Percentiles rank a stretch among this genome's conserved stretches.
Evolutionary conservation across 2,888 invertebrate genomes (phyloP).

Genomic region (Fragum whitleyi): DNA sequence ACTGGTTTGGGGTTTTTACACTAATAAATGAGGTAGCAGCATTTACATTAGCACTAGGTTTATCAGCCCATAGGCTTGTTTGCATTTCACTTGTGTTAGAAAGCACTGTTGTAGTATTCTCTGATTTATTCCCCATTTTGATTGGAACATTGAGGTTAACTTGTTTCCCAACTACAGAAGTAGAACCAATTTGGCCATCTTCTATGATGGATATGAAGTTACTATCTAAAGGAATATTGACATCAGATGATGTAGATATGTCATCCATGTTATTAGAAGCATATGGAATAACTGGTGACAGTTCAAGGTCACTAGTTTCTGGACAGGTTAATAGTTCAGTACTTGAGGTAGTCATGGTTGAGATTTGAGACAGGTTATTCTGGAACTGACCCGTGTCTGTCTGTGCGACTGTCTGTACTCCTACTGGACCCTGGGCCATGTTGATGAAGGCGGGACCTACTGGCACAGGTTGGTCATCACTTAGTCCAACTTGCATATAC

Average conservation of each 20-base stretch:
- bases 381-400: not conserved
- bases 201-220: not conserved
- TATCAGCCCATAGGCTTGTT: not conserved
- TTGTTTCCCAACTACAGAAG: not conserved
- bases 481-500: not conserved
- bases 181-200: not conserved
- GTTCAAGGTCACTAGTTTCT: conserved; percentile 16
- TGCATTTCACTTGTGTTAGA: not conserved
- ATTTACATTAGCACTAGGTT: not conserved
- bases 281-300: conserved; percentile 43
- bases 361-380: not conserved
- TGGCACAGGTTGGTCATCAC: not conserved
- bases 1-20: not conserved
- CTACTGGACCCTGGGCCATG: not conserved
- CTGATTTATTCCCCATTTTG: not conserved
- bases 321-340: not conserved
- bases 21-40: not conserved
- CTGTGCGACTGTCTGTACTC: not conserved
- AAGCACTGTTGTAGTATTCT: not conserved
- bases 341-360: conserved; percentile 14
- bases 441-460: not conserved
- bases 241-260: not conserved
- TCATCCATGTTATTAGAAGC: conserved; percentile 7
- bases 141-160: not conserved
- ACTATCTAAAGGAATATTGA: not conserved